Percentiles rank a stretch among this genome's conserved stretches.
Evolutionary conservation across 2,113 vertebrate species (phyloP).

Genomic region (Colinus virginianus): DNA sequence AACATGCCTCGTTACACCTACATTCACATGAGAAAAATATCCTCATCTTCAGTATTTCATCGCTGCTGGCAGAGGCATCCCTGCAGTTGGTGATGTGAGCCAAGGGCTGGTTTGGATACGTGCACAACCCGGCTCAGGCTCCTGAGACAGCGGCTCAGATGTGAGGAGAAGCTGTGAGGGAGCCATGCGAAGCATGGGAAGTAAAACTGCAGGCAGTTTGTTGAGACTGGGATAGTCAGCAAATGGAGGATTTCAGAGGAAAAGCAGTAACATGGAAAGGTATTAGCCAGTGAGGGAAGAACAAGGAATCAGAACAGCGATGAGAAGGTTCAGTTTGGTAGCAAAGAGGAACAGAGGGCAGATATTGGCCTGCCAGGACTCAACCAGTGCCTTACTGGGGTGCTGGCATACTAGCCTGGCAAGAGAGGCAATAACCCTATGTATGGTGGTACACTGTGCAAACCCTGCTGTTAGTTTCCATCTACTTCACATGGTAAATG

Average conservation of each 20-base stretch:
- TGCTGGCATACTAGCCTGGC: not conserved
- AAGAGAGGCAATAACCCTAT: not conserved
- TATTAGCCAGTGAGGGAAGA: not conserved
- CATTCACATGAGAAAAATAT: not conserved
- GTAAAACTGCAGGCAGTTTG: not conserved
- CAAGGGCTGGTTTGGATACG: not conserved
- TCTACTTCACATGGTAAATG: not conserved
- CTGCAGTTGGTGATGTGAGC: accelerated
- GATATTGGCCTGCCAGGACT: not conserved
- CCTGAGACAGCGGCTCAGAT: accelerated
- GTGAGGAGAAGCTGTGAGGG: not conserved
- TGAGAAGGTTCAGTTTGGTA: accelerated
- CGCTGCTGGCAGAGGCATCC: not conserved
- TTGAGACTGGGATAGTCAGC: not conserved
- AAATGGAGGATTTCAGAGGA: not conserved
- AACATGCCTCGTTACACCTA: not conserved
- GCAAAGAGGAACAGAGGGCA: not conserved
- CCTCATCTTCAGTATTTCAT: not conserved
- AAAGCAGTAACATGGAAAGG: not conserved
- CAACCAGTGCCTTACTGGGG: not conserved
- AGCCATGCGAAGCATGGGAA: not conserved
- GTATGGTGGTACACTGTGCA: not conserved
- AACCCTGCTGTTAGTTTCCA: not conserved
- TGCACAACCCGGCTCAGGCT: not conserved
- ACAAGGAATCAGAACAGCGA: not conserved